These are phyloP conservation scores for Oreochromis spilurus DNA, from an alignment of 2,113 vertebrate species.

Conservation along the genomic window DNA sequence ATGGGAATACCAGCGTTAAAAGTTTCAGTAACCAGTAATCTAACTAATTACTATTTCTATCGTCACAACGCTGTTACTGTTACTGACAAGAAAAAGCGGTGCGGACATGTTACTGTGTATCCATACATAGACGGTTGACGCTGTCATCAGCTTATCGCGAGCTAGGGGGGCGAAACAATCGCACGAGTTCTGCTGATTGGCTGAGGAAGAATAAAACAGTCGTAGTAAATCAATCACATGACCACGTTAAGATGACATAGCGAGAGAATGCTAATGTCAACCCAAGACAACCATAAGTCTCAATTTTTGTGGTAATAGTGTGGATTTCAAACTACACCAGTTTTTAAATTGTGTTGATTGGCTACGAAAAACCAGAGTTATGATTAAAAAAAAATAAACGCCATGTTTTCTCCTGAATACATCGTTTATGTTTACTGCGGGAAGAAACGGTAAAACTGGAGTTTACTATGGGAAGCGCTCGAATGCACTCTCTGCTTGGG, in stretches of 20 bases:
- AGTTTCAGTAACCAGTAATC: not conserved
- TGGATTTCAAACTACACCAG: not conserved
- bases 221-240: fast-evolving
- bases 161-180: not conserved
- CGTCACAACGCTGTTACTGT: not conserved
- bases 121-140: not conserved
- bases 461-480: not conserved
- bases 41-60: not conserved
- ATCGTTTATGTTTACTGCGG: not conserved
- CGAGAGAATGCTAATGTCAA: fast-evolving
- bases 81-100: not conserved
- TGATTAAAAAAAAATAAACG: not conserved
- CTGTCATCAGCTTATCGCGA: not conserved
- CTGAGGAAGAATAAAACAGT: not conserved
- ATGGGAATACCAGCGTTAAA: not conserved
- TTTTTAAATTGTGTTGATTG: not conserved
- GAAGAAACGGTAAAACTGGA: not conserved
- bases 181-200: not conserved
- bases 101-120: not conserved
- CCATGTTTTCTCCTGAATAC: not conserved
- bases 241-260: not conserved
- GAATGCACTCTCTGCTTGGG: not conserved
- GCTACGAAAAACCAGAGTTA: not conserved
- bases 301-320: not conserved
- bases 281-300: not conserved